These are phyloP conservation scores for Cephus nigrinus DNA, from an alignment of 2,888 invertebrate species.

Conservation along the genomic window DNA sequence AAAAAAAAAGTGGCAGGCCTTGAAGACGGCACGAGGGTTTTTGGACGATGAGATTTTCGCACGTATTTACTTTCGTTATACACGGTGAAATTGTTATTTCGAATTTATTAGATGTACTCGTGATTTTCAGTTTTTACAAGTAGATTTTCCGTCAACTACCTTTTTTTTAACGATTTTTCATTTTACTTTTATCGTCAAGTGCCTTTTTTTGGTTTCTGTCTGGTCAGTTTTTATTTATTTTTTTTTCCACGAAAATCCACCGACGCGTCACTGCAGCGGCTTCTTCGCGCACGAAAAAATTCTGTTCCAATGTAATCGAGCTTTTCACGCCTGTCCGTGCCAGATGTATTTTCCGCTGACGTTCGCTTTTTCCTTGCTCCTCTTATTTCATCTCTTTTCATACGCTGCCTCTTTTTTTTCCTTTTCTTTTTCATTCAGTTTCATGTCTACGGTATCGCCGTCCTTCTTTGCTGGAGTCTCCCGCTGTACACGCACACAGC, in stretches of 20 bases:
- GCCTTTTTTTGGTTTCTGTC: not conserved
- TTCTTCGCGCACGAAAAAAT: conserved; percentile 13
- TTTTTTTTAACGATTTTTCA: not conserved
- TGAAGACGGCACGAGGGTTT: not conserved
- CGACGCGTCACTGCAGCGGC: not conserved
- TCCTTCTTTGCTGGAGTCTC: not conserved
- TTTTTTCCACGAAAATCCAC: not conserved
- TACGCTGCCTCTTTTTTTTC: not conserved
- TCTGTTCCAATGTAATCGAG: conserved; percentile 9
- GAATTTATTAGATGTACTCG: not conserved
- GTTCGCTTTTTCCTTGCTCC: conserved; percentile 1
- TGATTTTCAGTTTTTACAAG: not conserved
- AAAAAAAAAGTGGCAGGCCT: too few relatives aligned
- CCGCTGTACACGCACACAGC: not conserved
- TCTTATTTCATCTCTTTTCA: conserved; percentile 3
- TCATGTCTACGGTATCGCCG: not conserved
- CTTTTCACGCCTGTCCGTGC: conserved; percentile 25
- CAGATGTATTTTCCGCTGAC: conserved; percentile 24
- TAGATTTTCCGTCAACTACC: not conserved
- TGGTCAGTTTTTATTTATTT: conserved; percentile 9
- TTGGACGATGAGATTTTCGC: not conserved
- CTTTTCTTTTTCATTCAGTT: conserved; percentile 5
- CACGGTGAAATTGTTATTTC: not conserved
- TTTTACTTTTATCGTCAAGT: not conserved
- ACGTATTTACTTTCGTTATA: not conserved